Percentiles rank a stretch among this genome's conserved stretches.
These are phyloP conservation scores for Trichomalopsis sarcophagae DNA, from an alignment of 1,140 invertebrate genomes.

Conservation along the genomic window DNA sequence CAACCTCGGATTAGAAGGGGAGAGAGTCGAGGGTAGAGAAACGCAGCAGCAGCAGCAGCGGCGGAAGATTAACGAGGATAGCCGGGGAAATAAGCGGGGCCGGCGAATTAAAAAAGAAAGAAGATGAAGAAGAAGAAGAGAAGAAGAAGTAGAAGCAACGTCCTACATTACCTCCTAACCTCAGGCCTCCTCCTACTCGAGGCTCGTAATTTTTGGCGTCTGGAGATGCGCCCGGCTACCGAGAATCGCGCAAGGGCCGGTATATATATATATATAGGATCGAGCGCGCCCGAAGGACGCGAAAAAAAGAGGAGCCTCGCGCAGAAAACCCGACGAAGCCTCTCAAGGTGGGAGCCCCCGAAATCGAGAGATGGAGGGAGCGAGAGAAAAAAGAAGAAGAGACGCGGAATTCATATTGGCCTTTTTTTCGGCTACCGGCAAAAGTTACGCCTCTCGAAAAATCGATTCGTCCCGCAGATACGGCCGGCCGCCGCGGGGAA, in stretches of 20 bases:
- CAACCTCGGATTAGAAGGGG: conserved; percentile 12
- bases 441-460: background rate
- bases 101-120: conserved; percentile 37
- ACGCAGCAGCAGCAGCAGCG: background rate
- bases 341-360: background rate
- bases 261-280: background rate
- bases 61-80: conserved; percentile 45
- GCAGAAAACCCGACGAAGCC: background rate
- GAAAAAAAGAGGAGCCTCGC: background rate
- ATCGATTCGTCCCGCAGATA: background rate
- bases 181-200: conserved; percentile 1
- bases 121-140: conserved; percentile 26
- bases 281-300: background rate
- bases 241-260: background rate
- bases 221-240: conserved; percentile 23
- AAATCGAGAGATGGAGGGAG: background rate
- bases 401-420: background rate
- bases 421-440: background rate
- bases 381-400: conserved; percentile 45
- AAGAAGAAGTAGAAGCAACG: background rate
- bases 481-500: background rate
- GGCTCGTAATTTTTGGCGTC: conserved; percentile 46
- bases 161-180: conserved; percentile 13
- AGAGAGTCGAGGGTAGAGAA: background rate
- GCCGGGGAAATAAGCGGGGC: conserved; percentile 39